Evolutionary conservation across 2,113 vertebrate species (phyloP).

Genomic region (Danionella cerebrum): DNA sequence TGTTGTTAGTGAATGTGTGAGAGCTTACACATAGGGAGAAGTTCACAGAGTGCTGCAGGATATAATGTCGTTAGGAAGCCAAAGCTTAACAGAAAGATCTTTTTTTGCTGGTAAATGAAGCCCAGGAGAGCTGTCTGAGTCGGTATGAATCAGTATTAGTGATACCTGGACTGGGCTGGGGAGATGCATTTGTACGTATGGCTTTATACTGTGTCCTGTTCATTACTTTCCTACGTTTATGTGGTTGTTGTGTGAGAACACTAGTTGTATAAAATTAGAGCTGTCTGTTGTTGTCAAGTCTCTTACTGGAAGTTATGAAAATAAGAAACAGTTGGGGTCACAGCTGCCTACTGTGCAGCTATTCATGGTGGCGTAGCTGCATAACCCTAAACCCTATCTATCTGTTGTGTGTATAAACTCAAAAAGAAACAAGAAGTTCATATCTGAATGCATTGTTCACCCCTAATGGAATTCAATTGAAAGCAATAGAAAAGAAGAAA

Average conservation of each 20-base stretch:
- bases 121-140: conserved; percentile 36
- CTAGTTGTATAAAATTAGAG: conserved; percentile 15
- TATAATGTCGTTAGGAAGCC: conserved; percentile 24
- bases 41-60: conserved; percentile 30
- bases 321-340: background rate
- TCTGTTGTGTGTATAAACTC: too few relatives aligned
- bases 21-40: background rate
- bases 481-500: too few relatives aligned
- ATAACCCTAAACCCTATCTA: too few relatives aligned
- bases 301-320: background rate
- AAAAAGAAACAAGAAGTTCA: too few relatives aligned
- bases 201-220: background rate
- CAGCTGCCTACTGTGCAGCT: too few relatives aligned
- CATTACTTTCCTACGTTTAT: background rate
- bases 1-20: background rate
- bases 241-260: background rate
- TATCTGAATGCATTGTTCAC: too few relatives aligned
- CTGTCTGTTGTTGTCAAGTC: conserved; percentile 7
- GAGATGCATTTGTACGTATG: conserved; percentile 11
- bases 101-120: conserved; percentile 43
- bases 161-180: conserved; percentile 1
- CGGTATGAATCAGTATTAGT: conserved; percentile 37
- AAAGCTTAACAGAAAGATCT: conserved; percentile 29
- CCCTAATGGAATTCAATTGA: too few relatives aligned
- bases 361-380: too few relatives aligned